A percentile compares a stretch with the other conserved stretches of the same genome.
Conservation (phyloP, 2,888 invertebrate species). For the Synergus umbraculus region DNA sequence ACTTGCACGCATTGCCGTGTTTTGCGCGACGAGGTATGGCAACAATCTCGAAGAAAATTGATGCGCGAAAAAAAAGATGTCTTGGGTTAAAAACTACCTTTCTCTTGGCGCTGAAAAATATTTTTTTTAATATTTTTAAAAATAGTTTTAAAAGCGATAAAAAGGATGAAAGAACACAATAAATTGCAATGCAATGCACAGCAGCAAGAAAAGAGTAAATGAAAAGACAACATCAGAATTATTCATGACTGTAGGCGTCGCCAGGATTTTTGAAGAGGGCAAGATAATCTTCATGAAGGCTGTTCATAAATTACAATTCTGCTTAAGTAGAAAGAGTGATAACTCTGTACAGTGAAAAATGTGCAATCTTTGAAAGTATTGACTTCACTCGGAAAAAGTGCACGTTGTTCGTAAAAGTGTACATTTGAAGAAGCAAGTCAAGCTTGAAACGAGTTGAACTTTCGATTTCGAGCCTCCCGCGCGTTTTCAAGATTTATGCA, state of each 20-base stretch:
- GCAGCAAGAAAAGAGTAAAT: too few species aligned
- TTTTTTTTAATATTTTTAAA: too few species aligned
- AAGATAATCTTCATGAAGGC: too few species aligned
- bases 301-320: too few species aligned
- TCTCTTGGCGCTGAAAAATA: background rate
- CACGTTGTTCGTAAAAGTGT: background rate
- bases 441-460: constrained; percentile 59
- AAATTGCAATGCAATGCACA: too few species aligned
- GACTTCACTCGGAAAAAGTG: background rate
- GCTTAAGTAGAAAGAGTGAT: too few species aligned
- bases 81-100: background rate
- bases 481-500: constrained; percentile 71
- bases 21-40: constrained; percentile 29
- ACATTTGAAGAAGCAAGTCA: background rate
- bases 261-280: too few species aligned
- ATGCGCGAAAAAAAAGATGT: background rate
- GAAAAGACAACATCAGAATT: too few species aligned
- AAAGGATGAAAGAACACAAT: background rate
- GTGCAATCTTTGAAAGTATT: too few species aligned
- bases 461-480: constrained; percentile 71
- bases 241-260: too few species aligned
- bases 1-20: constrained; percentile 51
- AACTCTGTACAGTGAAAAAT: too few species aligned
- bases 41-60: constrained; percentile 10
- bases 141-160: background rate